These are phyloP conservation scores for Syndactyla subalaris DNA, from an alignment of 2,797 vertebrate species.

Conservation along the genomic window DNA sequence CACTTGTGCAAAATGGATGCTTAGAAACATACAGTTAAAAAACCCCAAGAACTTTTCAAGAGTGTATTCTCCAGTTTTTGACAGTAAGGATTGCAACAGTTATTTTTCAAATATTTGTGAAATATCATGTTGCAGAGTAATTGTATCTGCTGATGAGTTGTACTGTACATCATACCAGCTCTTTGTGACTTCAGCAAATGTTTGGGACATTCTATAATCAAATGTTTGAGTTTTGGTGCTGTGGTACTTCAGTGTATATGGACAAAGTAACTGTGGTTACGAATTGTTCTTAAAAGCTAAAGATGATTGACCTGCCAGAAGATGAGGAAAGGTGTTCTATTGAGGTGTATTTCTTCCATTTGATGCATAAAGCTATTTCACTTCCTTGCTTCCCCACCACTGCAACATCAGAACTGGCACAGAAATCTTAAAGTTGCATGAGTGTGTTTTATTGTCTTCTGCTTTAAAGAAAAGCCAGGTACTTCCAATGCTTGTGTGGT, in stretches of 20 bases:
- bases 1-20: background rate
- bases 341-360: background rate
- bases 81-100: background rate
- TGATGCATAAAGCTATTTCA: background rate
- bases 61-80: background rate
- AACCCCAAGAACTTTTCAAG: background rate
- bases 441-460: background rate
- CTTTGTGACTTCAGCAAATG: background rate
- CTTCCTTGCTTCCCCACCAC: background rate
- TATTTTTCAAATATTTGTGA: background rate
- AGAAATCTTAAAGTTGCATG: background rate
- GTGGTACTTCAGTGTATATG: background rate
- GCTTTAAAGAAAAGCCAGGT: background rate
- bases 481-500: background rate
- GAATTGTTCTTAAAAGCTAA: background rate
- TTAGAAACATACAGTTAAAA: background rate
- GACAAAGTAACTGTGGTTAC: background rate
- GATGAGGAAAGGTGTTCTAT: background rate
- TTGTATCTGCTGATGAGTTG: background rate
- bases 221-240: background rate
- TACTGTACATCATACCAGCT: background rate
- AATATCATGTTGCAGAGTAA: background rate
- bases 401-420: background rate
- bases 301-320: background rate
- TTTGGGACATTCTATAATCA: background rate